phyloP scores from a whole-genome alignment of 2,888 invertebrate species.

The Portevinia maculata region DNA sequence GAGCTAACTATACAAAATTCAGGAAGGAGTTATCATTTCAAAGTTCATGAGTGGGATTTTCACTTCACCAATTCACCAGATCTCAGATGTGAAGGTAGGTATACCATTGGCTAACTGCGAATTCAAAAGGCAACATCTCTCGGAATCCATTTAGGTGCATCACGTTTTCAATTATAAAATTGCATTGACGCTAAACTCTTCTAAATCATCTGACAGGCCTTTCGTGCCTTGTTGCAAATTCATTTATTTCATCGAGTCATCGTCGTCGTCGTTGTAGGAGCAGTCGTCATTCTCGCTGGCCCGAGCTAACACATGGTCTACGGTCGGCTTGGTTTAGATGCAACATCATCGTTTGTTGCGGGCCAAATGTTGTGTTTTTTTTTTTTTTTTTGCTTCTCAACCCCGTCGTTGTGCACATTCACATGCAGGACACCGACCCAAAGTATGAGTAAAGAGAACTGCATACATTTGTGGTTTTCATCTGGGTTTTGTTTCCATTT shows the following conservation, averaged over 20 bases:
- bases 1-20: slow-evolving; percentile 45
- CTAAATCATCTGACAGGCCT: slow-evolving; percentile 75
- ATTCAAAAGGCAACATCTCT: slow-evolving; percentile 69
- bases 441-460: slow-evolving; percentile 60
- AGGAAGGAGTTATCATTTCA: slow-evolving; percentile 57
- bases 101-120: slow-evolving; percentile 38
- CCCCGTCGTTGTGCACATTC: slow-evolving; percentile 4
- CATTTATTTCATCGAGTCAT: slow-evolving; percentile 66
- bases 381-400: slow-evolving; percentile 14
- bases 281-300: slow-evolving; percentile 22
- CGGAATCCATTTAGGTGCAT: slow-evolving; percentile 74
- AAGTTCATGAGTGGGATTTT: slow-evolving; percentile 64
- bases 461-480: slow-evolving; percentile 67
- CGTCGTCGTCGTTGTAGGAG: slow-evolving; percentile 14
- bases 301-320: slow-evolving; percentile 55
- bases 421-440: slow-evolving; percentile 33
- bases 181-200: slow-evolving; percentile 75
- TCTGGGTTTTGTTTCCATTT: slow-evolving; percentile 63
- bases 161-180: slow-evolving; percentile 75
- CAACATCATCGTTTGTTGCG: slow-evolving; percentile 66
- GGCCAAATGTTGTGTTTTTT: slow-evolving; percentile 24
- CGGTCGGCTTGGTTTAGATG: not conserved
- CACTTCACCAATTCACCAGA: slow-evolving; percentile 34
- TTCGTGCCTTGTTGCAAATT: slow-evolving; percentile 74
- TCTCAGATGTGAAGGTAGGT: not conserved